phyloP scores from a whole-genome alignment of 64 coral and sea anemone genomes.

The Montipora sp. region DNA sequence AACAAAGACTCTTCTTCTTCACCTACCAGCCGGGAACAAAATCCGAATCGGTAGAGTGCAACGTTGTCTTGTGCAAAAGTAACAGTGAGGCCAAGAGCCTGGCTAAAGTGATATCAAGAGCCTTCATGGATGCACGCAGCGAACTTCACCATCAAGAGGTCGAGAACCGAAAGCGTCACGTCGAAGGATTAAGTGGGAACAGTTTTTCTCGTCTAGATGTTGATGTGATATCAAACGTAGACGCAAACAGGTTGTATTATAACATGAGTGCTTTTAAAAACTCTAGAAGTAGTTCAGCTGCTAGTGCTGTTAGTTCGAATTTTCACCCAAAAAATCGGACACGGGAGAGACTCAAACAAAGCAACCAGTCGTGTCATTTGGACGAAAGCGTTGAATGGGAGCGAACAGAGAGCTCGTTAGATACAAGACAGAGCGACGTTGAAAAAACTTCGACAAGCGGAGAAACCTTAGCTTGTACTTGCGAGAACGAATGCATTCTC shows the following conservation, averaged over 20 bases:
- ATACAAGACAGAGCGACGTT: conserved; percentile 26
- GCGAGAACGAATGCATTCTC: conserved; percentile 21
- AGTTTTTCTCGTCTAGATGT: conserved; percentile 57
- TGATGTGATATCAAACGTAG: conserved; percentile 39
- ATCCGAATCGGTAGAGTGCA: conserved; percentile 85
- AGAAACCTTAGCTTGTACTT: conserved; percentile 17
- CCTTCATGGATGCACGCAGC: conserved; percentile 68
- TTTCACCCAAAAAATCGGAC: conserved; percentile 5
- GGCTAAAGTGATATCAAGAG: conserved; percentile 86
- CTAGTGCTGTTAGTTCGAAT: conserved; percentile 30
- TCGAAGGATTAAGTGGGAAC: conserved; percentile 73
- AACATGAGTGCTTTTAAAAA: conserved; percentile 43
- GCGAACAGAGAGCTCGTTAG: conserved; percentile 38
- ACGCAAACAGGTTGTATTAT: conserved; percentile 32
- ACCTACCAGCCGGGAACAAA: conserved; percentile 92
- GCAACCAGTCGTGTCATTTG: conserved; percentile 47
- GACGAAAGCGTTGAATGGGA: conserved; percentile 27
- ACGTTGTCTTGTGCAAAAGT: conserved; percentile 76
- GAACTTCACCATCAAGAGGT: conserved; percentile 88
- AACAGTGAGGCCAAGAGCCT: conserved; percentile 90
- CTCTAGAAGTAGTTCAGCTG: conserved; percentile 27
- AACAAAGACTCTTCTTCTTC: conserved; percentile 92
- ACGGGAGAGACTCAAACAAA: conserved; percentile 11
- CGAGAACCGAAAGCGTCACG: conserved; percentile 73
- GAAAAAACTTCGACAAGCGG: conserved; percentile 45